Base-by-base conservation (phyloP, 2,113 vertebrate species). In the Nyctibius bracteatus region DNA sequence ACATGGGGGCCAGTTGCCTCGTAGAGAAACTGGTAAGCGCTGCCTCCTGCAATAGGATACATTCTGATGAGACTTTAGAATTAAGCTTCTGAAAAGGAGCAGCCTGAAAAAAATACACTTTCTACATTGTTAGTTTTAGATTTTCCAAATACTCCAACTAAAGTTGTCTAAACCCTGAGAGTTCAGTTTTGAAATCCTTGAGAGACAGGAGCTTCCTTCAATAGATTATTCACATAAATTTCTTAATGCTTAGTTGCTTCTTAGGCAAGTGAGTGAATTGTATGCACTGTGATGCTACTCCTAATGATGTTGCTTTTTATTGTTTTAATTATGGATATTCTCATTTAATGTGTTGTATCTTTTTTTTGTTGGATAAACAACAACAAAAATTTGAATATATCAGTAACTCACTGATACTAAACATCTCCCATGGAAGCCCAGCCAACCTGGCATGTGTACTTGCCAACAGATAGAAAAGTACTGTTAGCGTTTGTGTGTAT, bases 391-490 rank as follows among this genome's bases (percentile, higher is more conserved):
- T 33, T 14, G 11, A 41, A 33, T 33, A 8, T 49, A n/a, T 86
- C 62, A 22, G 12, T 90, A 95, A 81, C 59, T 81, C 68, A 65
- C 20, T 55, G 57, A 71, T 81, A 82, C 49, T 88, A 72, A 96
- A 95, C 67, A 72, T 86, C 65, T 88, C 49, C 47, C 35, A 9
- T 33, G 72, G 71, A 70, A 86, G 58, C 59, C 41, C 68, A 92
- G 96, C 92, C 87, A 91, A 35, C 93, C 89, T 97, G 91, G 89
- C 81, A 35, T 0, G 3, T 33, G 44, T 54, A 17, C 61, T 81
- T 86, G 90, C 90, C 86, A 92, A 17, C 37, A 93, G 81, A 93
- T 93, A 51, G 41, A 91, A 91, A 96, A 85, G 44, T 33, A 33
- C 81, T 33, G 59, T 82, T 96, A 83, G 81, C 0, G 0, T 94